Evolutionary conservation across 2,113 vertebrate genomes (phyloP).

Genomic region (Hemichromis elongatus): DNA sequence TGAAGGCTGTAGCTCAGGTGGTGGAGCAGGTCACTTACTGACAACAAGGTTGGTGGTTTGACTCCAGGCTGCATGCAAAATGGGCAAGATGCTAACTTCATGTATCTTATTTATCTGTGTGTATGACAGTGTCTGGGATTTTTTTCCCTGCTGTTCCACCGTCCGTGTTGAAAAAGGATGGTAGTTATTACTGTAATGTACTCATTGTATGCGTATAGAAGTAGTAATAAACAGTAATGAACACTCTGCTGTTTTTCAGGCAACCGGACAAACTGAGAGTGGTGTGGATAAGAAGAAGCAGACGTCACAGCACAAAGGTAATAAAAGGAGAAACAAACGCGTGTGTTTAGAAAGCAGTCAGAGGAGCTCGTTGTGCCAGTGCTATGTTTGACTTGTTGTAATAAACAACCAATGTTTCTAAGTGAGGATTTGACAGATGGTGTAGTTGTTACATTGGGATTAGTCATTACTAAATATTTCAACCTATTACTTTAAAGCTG

Average conservation of each 20-base stretch:
- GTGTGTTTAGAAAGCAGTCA: accelerated
- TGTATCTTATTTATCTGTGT: not conserved
- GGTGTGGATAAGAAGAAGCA: slow-evolving; percentile 84
- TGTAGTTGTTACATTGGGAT: not conserved
- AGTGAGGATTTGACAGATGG: not conserved
- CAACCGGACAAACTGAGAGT: slow-evolving; percentile 88
- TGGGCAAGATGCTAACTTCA: not conserved
- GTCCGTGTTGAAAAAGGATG: not conserved
- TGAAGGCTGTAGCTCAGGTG: not conserved
- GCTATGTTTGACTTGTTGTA: not conserved
- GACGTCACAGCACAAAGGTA: slow-evolving; percentile 85
- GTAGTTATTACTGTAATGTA: not conserved
- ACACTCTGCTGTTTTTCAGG: slow-evolving; percentile 63
- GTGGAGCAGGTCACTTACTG: not conserved
- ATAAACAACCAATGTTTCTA: not conserved
- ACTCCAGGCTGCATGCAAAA: not conserved
- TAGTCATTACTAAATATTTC: not conserved
- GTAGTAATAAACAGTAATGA: not conserved
- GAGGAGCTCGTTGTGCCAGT: not conserved
- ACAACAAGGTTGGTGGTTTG: not conserved
- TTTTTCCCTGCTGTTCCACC: not conserved
- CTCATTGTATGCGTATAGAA: not conserved
- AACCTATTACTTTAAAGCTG: not conserved
- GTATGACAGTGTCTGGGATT: not conserved
- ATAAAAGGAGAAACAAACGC: not conserved